Percentiles rank a stretch among this genome's conserved stretches.
Conservation (phyloP, 2,888 invertebrate species). For the Mimas tiliae region DNA sequence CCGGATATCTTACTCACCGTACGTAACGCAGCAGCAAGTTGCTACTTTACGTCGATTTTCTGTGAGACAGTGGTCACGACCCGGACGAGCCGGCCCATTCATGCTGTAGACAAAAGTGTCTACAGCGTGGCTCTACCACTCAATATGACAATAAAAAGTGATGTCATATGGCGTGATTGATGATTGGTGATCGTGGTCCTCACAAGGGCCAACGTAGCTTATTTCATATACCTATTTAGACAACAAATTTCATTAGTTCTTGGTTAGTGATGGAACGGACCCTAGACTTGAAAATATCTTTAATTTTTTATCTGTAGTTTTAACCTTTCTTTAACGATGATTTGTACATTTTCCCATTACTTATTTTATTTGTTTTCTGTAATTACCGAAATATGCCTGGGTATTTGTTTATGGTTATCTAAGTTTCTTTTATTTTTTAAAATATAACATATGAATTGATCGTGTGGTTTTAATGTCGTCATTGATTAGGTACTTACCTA, state of each 20-base stretch:
- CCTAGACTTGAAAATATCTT: conserved; percentile 11
- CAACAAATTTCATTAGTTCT: not conserved
- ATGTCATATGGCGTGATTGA: too few relatives aligned
- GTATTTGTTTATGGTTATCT: conserved; percentile 45
- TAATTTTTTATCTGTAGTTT: conserved; percentile 25
- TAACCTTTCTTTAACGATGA: conserved; percentile 26
- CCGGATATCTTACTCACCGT: too few relatives aligned
- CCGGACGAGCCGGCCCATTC: too few relatives aligned
- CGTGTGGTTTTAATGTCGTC: not conserved
- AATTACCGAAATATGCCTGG: conserved; percentile 27
- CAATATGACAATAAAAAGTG: too few relatives aligned
- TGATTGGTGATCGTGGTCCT: too few relatives aligned
- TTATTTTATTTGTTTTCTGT: conserved; percentile 20
- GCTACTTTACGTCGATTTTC: too few relatives aligned
- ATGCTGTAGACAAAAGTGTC: too few relatives aligned
- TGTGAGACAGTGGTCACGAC: too few relatives aligned
- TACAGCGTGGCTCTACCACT: too few relatives aligned
- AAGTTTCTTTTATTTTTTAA: conserved; percentile 47
- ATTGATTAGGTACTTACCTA: not conserved
- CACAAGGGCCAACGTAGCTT: too few relatives aligned
- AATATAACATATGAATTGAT: conserved; percentile 29
- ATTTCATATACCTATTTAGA: too few relatives aligned
- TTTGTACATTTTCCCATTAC: conserved; percentile 19
- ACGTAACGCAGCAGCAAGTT: too few relatives aligned
- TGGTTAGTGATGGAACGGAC: not conserved